phyloP scores from a whole-genome alignment of 2,797 vertebrate species.

The Enteromius anoplus region DNA sequence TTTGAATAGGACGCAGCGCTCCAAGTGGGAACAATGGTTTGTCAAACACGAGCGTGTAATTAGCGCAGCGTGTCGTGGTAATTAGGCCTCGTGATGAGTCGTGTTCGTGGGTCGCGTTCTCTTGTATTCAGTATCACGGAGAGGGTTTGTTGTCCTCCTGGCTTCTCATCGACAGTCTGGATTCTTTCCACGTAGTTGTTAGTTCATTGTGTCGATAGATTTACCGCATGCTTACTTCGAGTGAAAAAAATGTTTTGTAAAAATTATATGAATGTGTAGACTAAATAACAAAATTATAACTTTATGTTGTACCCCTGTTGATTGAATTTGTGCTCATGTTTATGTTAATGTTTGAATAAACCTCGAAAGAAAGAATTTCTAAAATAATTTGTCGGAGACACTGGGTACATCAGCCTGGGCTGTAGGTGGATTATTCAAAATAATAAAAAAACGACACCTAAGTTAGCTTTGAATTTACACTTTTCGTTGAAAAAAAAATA shows the following conservation, averaged over 20 bases:
- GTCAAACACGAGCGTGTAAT: neutral
- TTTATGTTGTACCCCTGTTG: conserved; percentile 74
- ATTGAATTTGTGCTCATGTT: conserved; percentile 75
- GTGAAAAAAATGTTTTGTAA: conserved; percentile 74
- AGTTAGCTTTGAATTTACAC: neutral
- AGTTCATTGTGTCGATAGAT: conserved; percentile 66
- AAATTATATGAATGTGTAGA: conserved; percentile 71
- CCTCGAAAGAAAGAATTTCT: conserved; percentile 71
- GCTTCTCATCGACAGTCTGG: conserved; percentile 26
- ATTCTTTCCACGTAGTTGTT: conserved; percentile 46
- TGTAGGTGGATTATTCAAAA: neutral
- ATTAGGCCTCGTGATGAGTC: neutral
- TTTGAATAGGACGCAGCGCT: conserved; percentile 1
- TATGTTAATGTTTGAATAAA: conserved; percentile 82
- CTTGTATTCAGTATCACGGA: conserved; percentile 13
- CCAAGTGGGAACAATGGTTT: conserved; percentile 3
- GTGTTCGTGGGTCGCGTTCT: conserved; percentile 5
- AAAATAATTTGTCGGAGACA: conserved; percentile 45
- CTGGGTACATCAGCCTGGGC: neutral
- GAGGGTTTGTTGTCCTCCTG: conserved; percentile 22
- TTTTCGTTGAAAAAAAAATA: no score
- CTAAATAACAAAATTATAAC: conserved; percentile 64
- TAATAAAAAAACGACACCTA: neutral
- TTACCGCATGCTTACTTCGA: conserved; percentile 75
- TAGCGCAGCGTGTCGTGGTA: conserved; percentile 25